phyloP scores from a whole-genome alignment of 2,113 vertebrate genomes.

The Eptesicus fuscus region DNA sequence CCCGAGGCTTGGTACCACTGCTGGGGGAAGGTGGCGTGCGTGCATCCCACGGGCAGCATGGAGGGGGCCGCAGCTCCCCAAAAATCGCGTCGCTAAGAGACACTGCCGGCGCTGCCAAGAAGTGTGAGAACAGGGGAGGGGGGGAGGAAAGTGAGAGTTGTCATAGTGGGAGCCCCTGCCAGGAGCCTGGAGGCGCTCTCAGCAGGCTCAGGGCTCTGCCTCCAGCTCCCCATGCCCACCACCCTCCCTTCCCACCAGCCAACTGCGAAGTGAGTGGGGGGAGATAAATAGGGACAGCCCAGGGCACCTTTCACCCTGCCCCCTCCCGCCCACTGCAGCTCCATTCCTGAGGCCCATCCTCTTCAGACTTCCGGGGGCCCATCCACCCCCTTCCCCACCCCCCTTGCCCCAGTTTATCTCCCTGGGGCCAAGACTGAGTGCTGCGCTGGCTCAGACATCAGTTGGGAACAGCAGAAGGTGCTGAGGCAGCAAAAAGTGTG shows the following conservation, averaged over 20 bases:
- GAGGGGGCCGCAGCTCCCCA: constrained; percentile 66
- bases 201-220: background rate
- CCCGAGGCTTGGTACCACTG: constrained; percentile 47
- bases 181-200: background rate
- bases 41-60: constrained; percentile 60
- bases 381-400: constrained; percentile 22
- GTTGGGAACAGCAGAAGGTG: constrained; percentile 63
- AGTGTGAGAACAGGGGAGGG: constrained; percentile 69
- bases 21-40: constrained; percentile 50
- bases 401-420: constrained; percentile 40
- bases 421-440: constrained; percentile 66
- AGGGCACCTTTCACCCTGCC: background rate
- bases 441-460: constrained; percentile 57
- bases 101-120: constrained; percentile 67
- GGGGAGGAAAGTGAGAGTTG: constrained; percentile 17
- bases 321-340: constrained; percentile 1
- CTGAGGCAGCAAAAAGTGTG: constrained; percentile 63
- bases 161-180: constrained; percentile 57
- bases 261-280: background rate
- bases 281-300: background rate
- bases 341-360: background rate
- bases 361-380: background rate
- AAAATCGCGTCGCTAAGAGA: constrained; percentile 77
- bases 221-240: constrained; percentile 1
- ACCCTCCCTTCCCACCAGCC: background rate